A percentile compares a stretch with the other conserved stretches of the same genome.
phyloP scores from a whole-genome alignment of 2,797 vertebrate genomes.

The Danio albolineatus region DNA sequence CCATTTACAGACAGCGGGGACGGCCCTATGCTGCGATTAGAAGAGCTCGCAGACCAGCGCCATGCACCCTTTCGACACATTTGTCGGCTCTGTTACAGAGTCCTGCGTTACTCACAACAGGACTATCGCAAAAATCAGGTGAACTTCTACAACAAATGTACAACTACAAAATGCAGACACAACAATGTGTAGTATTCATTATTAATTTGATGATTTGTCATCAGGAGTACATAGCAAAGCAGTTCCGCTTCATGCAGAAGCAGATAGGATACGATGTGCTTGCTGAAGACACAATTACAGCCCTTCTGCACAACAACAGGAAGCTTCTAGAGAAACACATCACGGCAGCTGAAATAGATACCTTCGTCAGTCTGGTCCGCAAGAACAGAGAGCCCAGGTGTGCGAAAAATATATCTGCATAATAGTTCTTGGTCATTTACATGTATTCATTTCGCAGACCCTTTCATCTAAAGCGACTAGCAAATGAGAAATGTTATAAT shows the following conservation, averaged over 20 bases:
- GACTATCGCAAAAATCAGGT: conserved; percentile 99
- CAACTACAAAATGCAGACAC: neutral
- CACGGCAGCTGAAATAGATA: conserved; percentile 97
- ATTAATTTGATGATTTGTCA: conserved; percentile 48
- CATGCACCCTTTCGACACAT: conserved; percentile 97
- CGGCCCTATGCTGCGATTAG: conserved; percentile 94
- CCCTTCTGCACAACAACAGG: conserved; percentile 96
- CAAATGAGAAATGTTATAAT: neutral
- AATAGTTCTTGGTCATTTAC: conserved; percentile 23
- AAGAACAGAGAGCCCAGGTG: conserved; percentile 96
- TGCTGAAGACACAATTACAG: conserved; percentile 98
- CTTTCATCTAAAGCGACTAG: conserved; percentile 17
- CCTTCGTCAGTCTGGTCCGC: conserved; percentile 95
- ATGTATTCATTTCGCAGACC: conserved; percentile 8
- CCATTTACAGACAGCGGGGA: conserved; percentile 96
- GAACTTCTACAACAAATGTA: neutral
- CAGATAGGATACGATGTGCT: conserved; percentile 98
- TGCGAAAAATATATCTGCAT: conserved; percentile 2
- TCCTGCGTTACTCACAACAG: conserved; percentile 96
- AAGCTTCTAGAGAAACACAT: conserved; percentile 99
- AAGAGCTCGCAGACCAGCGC: conserved; percentile 96
- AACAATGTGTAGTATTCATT: conserved; percentile 11
- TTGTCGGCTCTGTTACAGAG: conserved; percentile 95
- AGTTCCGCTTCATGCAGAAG: conserved; percentile 99
- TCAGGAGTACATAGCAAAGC: conserved; percentile 98